Evolutionary conservation across 2,113 vertebrate genomes (phyloP), one percentile per base, ranked within the genome.

Genomic region (Eonycteris spelaea): DNA sequence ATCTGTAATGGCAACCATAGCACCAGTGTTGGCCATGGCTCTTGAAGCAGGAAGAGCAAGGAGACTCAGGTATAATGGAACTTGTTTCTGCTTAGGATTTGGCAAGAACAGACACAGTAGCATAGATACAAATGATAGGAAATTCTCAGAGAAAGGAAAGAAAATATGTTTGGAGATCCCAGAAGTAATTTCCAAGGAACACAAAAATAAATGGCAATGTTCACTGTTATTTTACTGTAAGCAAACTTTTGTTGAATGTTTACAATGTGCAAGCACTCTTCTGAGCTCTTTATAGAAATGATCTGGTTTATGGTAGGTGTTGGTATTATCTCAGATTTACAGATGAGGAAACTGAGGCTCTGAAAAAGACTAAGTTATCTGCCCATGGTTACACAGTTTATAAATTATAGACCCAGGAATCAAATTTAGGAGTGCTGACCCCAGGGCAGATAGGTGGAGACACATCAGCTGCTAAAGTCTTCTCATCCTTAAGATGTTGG

Each of bases 161-260:
- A 67, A 96, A 74, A 84, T 85, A 74, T 0, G 0, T 78, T 55
- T 94, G 53, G 45, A 51, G 65, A 68, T 67, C 38, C 40, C 74
- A 74, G 57, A 93, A 90, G 53, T 83, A 79, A 93, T 92, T 91
- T 94, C n/a, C 83, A 96, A 83, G 33, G 45, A 84, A 84, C 28
- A 71, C 40, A 82, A 35, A 87, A 92, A 51, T 30, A 89, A 96
- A 90, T 74, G 67, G 22, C 65, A 84, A 92, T 10, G 40, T n/a
- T 91, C 79, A 86, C 63, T 93, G 40, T 67, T 83, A 73, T 68
- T 91, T 88, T 74, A 97, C 71, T 38, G 11, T 94, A 90, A 87
- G 21, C 57, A 84, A 86, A 61, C 59, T 73, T 92, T 83, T 67
- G 82, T 14, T 55, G 73, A 78, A 28, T 53, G 51, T 91, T 94